phyloP scores from a whole-genome alignment of 1,140 invertebrate species.

The Drosophila sulfurigaster region DNA sequence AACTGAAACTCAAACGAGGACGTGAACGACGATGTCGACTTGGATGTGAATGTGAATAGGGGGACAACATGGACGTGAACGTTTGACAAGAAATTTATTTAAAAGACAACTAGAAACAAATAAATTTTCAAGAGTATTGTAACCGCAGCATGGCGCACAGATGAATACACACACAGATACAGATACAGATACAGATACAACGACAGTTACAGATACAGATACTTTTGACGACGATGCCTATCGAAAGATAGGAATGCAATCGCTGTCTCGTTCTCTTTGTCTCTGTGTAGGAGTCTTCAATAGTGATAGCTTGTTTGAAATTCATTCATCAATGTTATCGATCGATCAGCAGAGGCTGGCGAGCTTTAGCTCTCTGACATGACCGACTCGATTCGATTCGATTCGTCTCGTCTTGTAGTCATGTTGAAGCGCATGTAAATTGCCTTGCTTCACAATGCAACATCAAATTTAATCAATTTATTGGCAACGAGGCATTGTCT shows the following conservation, averaged over 20 bases:
- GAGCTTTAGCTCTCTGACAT: not conserved
- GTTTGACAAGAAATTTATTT: conserved; percentile 81
- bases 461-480: conserved; percentile 82
- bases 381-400: not conserved
- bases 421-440: conserved; percentile 42
- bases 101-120: conserved; percentile 81
- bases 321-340: conserved; percentile 82
- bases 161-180: conserved; percentile 8
- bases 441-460: conserved; percentile 62
- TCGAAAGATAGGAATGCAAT: conserved; percentile 17
- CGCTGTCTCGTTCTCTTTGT: conserved; percentile 10
- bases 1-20: not conserved
- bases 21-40: conserved; percentile 1
- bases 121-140: conserved; percentile 67
- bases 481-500: conserved; percentile 76
- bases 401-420: not conserved
- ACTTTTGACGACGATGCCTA: not conserved
- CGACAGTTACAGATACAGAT: conserved; percentile 10
- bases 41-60: conserved; percentile 24
- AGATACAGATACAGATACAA: conserved; percentile 1
- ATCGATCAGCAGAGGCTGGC: conserved; percentile 53
- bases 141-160: conserved; percentile 33
- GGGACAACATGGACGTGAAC: conserved; percentile 33
- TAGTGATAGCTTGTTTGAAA: conserved; percentile 53
- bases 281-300: conserved; percentile 61